These are phyloP conservation scores for Theretra japonica DNA, from an alignment of 2,888 invertebrate genomes.

Conservation along the genomic window DNA sequence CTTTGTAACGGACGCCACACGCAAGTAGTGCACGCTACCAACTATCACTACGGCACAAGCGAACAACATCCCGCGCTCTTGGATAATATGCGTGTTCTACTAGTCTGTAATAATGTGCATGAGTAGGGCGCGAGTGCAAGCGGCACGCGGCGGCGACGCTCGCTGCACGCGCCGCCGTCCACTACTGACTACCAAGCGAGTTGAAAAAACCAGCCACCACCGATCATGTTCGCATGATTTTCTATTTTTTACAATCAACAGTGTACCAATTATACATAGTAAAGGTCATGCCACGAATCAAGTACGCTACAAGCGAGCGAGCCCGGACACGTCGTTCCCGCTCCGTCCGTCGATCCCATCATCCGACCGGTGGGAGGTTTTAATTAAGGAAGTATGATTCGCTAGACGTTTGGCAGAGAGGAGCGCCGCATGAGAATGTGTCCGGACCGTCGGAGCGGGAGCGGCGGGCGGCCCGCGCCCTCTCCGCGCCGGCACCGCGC, in stretches of 20 bases:
- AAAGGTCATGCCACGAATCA: not conserved
- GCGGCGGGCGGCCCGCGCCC: slow-evolving; percentile 46
- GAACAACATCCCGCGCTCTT: not conserved
- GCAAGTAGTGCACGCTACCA: not conserved
- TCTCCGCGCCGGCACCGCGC: slow-evolving; percentile 87
- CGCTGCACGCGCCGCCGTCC: too few relatives aligned
- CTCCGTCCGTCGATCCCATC: not conserved
- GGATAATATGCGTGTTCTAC: not conserved
- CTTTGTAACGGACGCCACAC: not conserved
- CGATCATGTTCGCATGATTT: not conserved
- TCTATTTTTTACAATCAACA: not conserved
- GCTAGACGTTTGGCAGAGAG: slow-evolving; percentile 56
- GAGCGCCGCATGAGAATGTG: slow-evolving; percentile 58
- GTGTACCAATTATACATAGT: not conserved
- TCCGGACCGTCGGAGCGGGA: slow-evolving; percentile 21
- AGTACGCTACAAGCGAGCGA: not conserved
- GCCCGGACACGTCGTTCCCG: slow-evolving; percentile 10
- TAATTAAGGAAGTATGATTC: not conserved
- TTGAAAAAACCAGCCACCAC: not conserved
- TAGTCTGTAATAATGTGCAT: not conserved
- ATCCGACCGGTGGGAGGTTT: not conserved
- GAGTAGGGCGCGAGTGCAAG: too few relatives aligned
- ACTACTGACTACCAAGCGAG: not conserved
- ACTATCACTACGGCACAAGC: not conserved
- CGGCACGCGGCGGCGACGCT: too few relatives aligned